phyloP scores from a whole-genome alignment of 2,113 vertebrate genomes.

The Phrynosoma platyrhinos region DNA sequence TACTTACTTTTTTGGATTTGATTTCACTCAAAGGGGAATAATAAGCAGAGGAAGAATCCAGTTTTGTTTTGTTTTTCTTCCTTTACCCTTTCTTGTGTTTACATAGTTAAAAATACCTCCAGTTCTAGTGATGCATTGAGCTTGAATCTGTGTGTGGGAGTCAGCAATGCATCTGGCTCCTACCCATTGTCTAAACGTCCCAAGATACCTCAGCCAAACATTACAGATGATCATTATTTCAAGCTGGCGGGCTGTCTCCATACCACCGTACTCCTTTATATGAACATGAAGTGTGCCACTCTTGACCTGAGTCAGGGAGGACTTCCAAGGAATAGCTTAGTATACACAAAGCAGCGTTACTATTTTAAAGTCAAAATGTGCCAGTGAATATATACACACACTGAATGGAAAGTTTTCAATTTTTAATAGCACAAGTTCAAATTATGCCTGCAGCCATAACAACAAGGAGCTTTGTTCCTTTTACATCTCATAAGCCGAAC shows the following conservation, averaged over 20 bases:
- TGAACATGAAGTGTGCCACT: conserved; percentile 2
- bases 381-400: background rate
- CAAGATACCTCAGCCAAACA: background rate
- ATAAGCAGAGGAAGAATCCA: too few relatives aligned
- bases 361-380: conserved; percentile 1
- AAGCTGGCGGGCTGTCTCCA: background rate
- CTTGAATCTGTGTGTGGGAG: background rate
- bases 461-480: conserved; percentile 6
- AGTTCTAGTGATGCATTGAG: conserved; percentile 28
- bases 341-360: background rate
- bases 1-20: background rate
- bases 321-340: background rate
- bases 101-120: conserved; percentile 13
- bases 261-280: background rate
- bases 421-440: conserved; percentile 22
- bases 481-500: conserved; percentile 13
- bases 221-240: conserved; percentile 27
- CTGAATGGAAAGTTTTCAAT: conserved; percentile 20
- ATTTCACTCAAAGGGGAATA: background rate
- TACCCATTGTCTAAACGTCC: background rate
- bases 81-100: conserved; percentile 7
- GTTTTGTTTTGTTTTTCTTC: background rate
- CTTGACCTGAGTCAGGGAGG: background rate
- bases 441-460: conserved; percentile 5
- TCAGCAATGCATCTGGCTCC: conserved; percentile 37